A percentile compares a stretch with the other conserved stretches of the same genome.
Conservation (phyloP, 2,888 invertebrate genomes). For the Stegophylla sp. region DNA sequence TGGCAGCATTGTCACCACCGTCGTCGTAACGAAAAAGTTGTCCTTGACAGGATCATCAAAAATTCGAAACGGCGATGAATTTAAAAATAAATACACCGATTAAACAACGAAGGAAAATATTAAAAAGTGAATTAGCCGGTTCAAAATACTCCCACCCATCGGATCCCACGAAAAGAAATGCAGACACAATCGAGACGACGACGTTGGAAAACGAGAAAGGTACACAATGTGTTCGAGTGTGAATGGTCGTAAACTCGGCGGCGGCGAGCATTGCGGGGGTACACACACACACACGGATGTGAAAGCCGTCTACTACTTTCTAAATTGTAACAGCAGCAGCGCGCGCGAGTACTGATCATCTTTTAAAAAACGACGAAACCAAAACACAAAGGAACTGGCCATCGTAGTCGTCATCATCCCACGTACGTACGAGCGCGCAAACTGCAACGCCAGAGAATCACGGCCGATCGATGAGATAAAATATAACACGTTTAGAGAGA, state of each 20-base stretch:
- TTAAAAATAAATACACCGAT: not conserved
- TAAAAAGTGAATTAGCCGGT: not conserved
- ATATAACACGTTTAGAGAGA: no score
- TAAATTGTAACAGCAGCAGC: conserved; percentile 50
- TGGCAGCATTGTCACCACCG: conserved; percentile 22
- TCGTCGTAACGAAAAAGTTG: not conserved
- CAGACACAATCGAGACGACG: not conserved
- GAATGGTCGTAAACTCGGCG: conserved; percentile 21
- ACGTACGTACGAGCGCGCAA: not conserved
- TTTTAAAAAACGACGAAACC: conserved; percentile 39
- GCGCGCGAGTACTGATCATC: conserved; percentile 46
- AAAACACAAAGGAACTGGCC: conserved; percentile 51
- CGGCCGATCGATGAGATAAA: not conserved
- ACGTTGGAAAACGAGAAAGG: conserved; percentile 18
- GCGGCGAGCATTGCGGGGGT: conserved; percentile 36
- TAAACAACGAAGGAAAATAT: not conserved
- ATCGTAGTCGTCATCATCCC: conserved; percentile 11
- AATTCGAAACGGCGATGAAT: not conserved
- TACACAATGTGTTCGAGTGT: conserved; percentile 8
- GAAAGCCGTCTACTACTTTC: conserved; percentile 58
- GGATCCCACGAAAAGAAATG: no score
- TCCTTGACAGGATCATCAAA: conserved; percentile 6
- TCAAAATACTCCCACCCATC: not conserved
- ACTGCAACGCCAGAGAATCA: not conserved
- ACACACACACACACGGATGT: conserved; percentile 39